Evolutionary conservation across 2,888 invertebrate genomes (phyloP), one percentile per base, ranked within the genome.

Genomic region (Vesta saturnalis): DNA sequence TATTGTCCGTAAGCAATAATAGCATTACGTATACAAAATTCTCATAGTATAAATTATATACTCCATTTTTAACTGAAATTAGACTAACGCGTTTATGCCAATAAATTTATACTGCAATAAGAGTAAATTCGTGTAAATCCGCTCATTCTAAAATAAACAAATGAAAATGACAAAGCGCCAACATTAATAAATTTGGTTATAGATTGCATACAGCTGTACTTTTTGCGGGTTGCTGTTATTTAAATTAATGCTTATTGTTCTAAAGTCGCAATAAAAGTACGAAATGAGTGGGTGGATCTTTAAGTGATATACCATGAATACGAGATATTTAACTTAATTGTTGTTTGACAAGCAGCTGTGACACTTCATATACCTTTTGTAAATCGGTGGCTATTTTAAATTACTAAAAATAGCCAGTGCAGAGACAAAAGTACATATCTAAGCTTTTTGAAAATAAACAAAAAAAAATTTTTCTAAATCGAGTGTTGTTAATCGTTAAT

Each of bases 181-280:
- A 10, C 19, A 49, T 49, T 49, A 49, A 49, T 49, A 19, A 49
- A 49, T 49, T 49, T n/a, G 16, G 4, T 14, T 49, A 49, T 49
- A 49, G 49, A 49, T 49, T 49, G 5, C 49, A n/a, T 49, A 49
- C 49, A 49, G 49, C 49, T 49, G 49, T 16, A 15, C 8, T 15
- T 15, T 49, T 49, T 15, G 16, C 19, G 15, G 15, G 49, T 19
- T 4, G 10, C 15, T 46, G 15, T 46, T 14, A 14, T 46, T 14
- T 46, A 14, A 46, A 30, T 30, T 30, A 30, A 30, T 30, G 5
- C 30, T 30, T 30, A 30, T 30, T 30, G 30, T 30, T 30, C 30
- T 30, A 10, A n/a, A 10, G 30, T 30, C 30, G 30, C 30, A 30
- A 30, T 30, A 10, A 30, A 30, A 30, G 30, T 30, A 30, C 5